A percentile compares a stretch with the other conserved stretches of the same genome.
Evolutionary conservation across 2,797 vertebrate genomes (phyloP).

Genomic region (Hippocampus kuda): DNA sequence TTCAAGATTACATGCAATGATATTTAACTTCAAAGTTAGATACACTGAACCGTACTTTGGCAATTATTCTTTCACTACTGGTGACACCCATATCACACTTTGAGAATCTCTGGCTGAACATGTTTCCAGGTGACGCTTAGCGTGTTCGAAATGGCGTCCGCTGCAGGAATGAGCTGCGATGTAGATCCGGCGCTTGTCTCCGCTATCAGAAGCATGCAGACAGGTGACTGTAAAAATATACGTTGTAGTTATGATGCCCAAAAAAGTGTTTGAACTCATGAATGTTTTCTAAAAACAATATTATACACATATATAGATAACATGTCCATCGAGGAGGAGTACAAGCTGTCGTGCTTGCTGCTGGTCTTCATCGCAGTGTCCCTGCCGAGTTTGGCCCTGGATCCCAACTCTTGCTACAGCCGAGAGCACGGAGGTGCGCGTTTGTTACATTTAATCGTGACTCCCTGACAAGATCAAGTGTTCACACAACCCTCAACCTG

Average conservation of each 20-base stretch:
- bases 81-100: neutral
- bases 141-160: conserved; percentile 81
- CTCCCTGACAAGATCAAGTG: neutral
- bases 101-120: neutral
- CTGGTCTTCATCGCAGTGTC: conserved; percentile 83
- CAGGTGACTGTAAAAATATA: conserved; percentile 59
- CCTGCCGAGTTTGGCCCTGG: conserved; percentile 74
- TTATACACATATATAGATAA: conserved; percentile 60
- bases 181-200: conserved; percentile 79
- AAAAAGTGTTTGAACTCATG: neutral
- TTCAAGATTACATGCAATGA: too few relatives aligned
- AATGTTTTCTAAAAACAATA: neutral
- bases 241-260: neutral
- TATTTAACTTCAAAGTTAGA: too few relatives aligned
- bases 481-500: neutral
- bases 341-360: conserved; percentile 81
- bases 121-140: conserved; percentile 72
- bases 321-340: conserved; percentile 79
- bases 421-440: conserved; percentile 74
- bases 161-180: conserved; percentile 79
- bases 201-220: conserved; percentile 70
- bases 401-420: conserved; percentile 73
- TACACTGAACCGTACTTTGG: too few relatives aligned
- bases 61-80: neutral
- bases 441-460: neutral